Evolutionary conservation across 2,113 vertebrate species (phyloP).

Genomic region (Paradoxurus hermaphroditus): DNA sequence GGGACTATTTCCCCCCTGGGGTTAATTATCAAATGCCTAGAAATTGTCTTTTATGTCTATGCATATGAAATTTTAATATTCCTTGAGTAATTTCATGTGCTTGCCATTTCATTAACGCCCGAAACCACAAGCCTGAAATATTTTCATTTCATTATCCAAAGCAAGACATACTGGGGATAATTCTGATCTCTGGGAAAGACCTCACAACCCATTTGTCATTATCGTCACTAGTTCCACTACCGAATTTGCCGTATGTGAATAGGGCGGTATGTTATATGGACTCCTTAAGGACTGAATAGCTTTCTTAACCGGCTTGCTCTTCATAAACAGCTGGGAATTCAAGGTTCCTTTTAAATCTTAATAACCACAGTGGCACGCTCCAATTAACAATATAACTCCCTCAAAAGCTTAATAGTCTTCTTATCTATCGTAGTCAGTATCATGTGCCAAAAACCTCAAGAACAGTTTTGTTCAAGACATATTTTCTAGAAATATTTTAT

Average conservation of each 20-base stretch:
- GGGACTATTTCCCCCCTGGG: not conserved
- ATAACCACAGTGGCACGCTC: not conserved
- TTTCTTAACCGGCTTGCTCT: not conserved
- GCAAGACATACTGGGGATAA: not conserved
- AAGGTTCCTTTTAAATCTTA: constrained; percentile 11
- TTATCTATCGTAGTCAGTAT: not conserved
- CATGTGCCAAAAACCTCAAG: not conserved
- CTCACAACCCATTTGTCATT: not conserved
- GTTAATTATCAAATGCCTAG: not conserved
- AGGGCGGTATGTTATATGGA: not conserved
- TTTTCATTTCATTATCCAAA: not conserved
- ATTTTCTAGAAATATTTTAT: not conserved
- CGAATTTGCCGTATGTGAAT: not conserved
- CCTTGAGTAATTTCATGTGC: not conserved
- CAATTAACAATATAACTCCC: not conserved
- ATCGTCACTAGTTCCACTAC: not conserved
- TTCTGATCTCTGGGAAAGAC: not conserved
- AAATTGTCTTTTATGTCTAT: not conserved
- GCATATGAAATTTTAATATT: not conserved
- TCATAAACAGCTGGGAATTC: not conserved
- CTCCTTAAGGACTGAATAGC: not conserved
- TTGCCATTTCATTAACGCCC: not conserved
- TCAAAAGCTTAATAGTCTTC: not conserved
- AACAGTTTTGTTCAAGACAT: not conserved
- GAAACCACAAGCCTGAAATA: not conserved